Percentiles rank a stretch among this genome's conserved stretches.
Conservation (phyloP, 2,888 invertebrate genomes). For the Andricus curvator region DNA sequence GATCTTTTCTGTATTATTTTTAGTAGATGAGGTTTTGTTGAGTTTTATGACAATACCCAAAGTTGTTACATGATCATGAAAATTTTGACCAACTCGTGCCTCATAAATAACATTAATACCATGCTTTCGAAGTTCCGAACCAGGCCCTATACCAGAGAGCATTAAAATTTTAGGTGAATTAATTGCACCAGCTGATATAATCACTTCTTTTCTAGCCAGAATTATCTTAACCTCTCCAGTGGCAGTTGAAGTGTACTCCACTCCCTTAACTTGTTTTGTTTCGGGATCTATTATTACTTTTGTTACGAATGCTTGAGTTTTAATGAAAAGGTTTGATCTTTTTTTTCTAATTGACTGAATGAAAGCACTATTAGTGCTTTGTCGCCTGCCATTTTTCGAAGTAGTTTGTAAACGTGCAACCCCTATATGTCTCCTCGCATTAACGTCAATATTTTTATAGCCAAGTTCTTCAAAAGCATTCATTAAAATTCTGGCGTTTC, state of each 20-base stretch:
- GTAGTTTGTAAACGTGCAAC: constrained; percentile 83
- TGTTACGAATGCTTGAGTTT: constrained; percentile 79
- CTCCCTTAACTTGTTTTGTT: constrained; percentile 76
- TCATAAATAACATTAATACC: constrained; percentile 74
- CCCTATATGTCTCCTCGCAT: constrained; percentile 81
- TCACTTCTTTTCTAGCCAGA: constrained; percentile 77
- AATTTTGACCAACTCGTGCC: constrained; percentile 78
- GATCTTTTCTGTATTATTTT: constrained; percentile 66
- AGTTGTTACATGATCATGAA: constrained; percentile 79
- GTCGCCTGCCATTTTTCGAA: constrained; percentile 81
- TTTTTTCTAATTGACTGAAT: constrained; percentile 82
- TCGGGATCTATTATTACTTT: constrained; percentile 78
- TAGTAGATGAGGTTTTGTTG: constrained; percentile 61
- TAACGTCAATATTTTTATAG: constrained; percentile 81
- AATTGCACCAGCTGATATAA: constrained; percentile 79
- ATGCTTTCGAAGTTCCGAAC: constrained; percentile 69
- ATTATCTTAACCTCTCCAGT: constrained; percentile 70
- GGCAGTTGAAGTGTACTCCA: constrained; percentile 72
- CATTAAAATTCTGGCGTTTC: constrained; percentile 80
- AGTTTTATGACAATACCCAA: constrained; percentile 73
- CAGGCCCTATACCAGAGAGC: constrained; percentile 79
- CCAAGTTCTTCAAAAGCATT: constrained; percentile 83
- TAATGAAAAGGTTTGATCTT: constrained; percentile 57
- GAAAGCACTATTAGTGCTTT: constrained; percentile 83
- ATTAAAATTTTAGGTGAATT: constrained; percentile 79